A percentile compares a stretch with the other conserved stretches of the same genome.
These are phyloP conservation scores for Ibycter americanus DNA, from an alignment of 2,797 vertebrate genomes.

Conservation along the genomic window DNA sequence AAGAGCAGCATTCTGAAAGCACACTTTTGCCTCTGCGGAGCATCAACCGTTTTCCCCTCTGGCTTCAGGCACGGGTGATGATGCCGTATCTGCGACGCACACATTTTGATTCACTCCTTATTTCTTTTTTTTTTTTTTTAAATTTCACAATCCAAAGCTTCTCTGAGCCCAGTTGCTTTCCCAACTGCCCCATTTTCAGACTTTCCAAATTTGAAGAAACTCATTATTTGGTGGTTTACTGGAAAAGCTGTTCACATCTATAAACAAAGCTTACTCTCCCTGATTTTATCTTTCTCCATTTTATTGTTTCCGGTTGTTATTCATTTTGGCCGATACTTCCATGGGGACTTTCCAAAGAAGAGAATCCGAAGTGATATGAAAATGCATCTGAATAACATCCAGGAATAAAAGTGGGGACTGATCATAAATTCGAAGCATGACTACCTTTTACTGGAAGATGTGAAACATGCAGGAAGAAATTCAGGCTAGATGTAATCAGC, in stretches of 20 bases:
- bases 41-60: neutral
- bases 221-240: slow-evolving; percentile 32
- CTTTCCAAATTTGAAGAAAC: neutral
- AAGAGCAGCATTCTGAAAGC: neutral
- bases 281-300: slow-evolving; percentile 51
- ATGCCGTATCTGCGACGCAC: accelerated
- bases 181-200: neutral
- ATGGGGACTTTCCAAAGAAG: slow-evolving; percentile 70
- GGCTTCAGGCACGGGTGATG: neutral
- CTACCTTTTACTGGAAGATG: slow-evolving; percentile 56
- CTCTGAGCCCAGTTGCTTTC: neutral
- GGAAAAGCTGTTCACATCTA: slow-evolving; percentile 50
- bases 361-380: neutral
- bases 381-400: slow-evolving; percentile 13
- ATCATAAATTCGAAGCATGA: neutral
- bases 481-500: neutral
- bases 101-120: neutral
- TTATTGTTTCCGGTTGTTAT: slow-evolving; percentile 65
- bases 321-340: neutral
- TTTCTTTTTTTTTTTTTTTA: neutral
- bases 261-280: slow-evolving; percentile 38
- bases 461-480: neutral
- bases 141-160: neutral
- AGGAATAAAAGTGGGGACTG: slow-evolving; percentile 14
- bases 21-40: accelerated